Evolutionary conservation across 2,113 vertebrate species (phyloP).

Genomic region (Tonatia bakeri): DNA sequence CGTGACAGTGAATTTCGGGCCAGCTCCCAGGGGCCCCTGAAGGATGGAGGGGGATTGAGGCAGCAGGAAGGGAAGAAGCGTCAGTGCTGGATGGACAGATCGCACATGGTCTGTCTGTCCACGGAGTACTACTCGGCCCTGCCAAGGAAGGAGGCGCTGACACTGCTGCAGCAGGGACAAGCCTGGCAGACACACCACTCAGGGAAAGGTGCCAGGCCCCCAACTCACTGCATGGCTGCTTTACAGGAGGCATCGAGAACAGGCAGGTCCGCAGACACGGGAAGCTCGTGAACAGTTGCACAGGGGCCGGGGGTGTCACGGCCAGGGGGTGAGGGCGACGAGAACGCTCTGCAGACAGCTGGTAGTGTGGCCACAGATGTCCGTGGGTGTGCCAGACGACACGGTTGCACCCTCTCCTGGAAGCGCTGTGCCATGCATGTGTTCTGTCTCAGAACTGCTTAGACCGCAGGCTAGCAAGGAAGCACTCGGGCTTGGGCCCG

Average conservation of each 20-base stretch:
- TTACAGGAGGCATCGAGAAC: background rate
- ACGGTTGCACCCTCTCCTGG: accelerated
- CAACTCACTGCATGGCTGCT: background rate
- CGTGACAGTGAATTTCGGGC: background rate
- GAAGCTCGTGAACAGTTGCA: background rate
- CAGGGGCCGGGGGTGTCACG: background rate
- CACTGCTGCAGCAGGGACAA: background rate
- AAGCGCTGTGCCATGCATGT: background rate
- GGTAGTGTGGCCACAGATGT: too few species aligned
- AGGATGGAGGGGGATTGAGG: background rate
- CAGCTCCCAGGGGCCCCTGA: background rate
- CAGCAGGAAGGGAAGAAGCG: background rate
- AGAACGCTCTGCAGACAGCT: background rate
- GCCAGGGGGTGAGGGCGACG: too few species aligned
- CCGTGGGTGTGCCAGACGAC: background rate
- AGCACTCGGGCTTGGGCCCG: accelerated
- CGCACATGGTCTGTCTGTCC: background rate
- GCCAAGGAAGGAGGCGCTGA: background rate
- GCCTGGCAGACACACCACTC: background rate
- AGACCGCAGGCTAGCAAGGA: too few species aligned
- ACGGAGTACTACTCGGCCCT: background rate
- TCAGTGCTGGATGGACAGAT: background rate
- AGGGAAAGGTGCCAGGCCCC: background rate
- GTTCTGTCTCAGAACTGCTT: background rate
- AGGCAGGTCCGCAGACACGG: background rate